These are phyloP conservation scores for Spilogale gracilis DNA, from an alignment of 2,113 vertebrate genomes.

Conservation along the genomic window DNA sequence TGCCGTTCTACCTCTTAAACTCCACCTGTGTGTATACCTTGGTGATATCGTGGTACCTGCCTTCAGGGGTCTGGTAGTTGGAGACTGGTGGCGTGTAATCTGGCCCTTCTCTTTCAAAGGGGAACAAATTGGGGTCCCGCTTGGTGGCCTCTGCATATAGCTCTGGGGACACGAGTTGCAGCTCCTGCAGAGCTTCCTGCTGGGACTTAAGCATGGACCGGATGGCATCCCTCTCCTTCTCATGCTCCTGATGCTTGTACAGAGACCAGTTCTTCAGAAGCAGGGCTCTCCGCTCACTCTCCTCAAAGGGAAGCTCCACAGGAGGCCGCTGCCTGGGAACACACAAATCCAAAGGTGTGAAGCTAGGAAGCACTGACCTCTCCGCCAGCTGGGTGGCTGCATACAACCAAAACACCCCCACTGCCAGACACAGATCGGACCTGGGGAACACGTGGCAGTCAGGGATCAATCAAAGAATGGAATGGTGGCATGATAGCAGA, in stretches of 20 bases:
- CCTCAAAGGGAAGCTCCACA: conserved; percentile 88
- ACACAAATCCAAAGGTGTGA: conserved; percentile 38
- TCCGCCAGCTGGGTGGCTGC: background rate
- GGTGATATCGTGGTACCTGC: conserved; percentile 93
- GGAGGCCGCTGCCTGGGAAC: conserved; percentile 88
- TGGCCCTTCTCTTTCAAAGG: conserved; percentile 92
- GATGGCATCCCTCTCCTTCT: conserved; percentile 89
- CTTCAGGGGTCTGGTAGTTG: conserved; percentile 93
- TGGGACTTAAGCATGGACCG: conserved; percentile 90
- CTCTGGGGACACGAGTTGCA: conserved; percentile 92
- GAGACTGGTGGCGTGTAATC: conserved; percentile 89
- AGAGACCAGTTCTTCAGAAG: conserved; percentile 94
- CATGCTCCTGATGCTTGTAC: conserved; percentile 92
- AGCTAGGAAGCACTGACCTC: background rate
- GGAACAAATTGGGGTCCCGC: conserved; percentile 90
- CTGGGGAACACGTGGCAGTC: background rate
- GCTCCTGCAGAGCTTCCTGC: conserved; percentile 92
- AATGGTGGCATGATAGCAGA: background rate
- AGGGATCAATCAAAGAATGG: background rate
- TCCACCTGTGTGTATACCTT: conserved; percentile 92
- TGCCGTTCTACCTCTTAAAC: conserved; percentile 63
- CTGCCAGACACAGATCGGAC: background rate
- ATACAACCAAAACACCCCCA: background rate
- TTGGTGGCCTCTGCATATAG: conserved; percentile 92
- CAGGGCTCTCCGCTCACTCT: conserved; percentile 91